Percentiles rank a stretch among this genome's conserved stretches.
phyloP scores from a whole-genome alignment of 2,888 invertebrate genomes.

The Drosophila rellima region DNA sequence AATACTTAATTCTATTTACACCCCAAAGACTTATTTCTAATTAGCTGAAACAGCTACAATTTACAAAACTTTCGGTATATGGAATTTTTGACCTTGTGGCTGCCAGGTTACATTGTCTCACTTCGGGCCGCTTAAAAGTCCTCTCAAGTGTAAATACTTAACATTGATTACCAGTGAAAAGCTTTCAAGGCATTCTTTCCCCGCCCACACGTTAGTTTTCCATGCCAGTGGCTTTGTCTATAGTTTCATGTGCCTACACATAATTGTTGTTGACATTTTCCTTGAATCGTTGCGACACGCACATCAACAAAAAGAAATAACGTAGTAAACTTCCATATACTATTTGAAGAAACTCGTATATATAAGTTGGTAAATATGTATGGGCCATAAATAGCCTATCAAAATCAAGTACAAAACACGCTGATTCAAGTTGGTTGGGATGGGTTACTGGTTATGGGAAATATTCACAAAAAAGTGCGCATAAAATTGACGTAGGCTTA shows the following conservation, averaged over 20 bases:
- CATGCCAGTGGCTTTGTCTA: constrained; percentile 53
- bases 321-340: constrained; percentile 3
- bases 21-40: background rate
- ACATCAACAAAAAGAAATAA: constrained; percentile 5
- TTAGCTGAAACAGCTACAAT: background rate
- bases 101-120: constrained; percentile 14
- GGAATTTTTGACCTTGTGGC: background rate
- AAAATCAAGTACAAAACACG: constrained; percentile 72
- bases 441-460: constrained; percentile 30
- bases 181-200: constrained; percentile 27
- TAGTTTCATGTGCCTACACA: constrained; percentile 30
- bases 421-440: constrained; percentile 27
- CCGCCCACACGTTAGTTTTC: constrained; percentile 49
- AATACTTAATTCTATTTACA: background rate
- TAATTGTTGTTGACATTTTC: constrained; percentile 63
- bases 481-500: constrained; percentile 58
- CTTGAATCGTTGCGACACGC: constrained; percentile 18
- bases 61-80: background rate
- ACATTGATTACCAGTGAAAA: constrained; percentile 50
- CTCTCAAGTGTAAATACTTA: constrained; percentile 58
- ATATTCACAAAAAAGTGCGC: constrained; percentile 41
- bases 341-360: background rate
- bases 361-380: constrained; percentile 9
- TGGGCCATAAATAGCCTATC: constrained; percentile 25
- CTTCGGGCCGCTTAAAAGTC: constrained; percentile 5